A percentile compares a stretch with the other conserved stretches of the same genome.
Conservation (phyloP, 2,888 invertebrate genomes). For the Yponomeuta cagnagella region DNA sequence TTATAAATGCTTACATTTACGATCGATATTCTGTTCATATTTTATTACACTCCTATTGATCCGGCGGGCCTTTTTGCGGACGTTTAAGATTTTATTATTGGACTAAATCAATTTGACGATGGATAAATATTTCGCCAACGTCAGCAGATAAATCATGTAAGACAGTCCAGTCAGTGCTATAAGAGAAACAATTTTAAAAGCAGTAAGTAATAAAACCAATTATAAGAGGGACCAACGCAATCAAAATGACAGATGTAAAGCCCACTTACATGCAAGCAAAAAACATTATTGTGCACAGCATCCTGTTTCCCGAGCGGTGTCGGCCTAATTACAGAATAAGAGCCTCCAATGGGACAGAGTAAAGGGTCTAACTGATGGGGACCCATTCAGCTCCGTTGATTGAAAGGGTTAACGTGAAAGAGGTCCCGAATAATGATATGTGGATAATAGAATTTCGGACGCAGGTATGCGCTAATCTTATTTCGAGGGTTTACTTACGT, state of each 20-base stretch:
- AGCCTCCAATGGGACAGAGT: slow-evolving; percentile 37
- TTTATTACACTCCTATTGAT: slow-evolving; percentile 30
- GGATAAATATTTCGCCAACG: neutral
- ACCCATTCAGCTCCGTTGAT: slow-evolving; percentile 56
- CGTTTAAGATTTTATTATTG: neutral
- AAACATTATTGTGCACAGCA: slow-evolving; percentile 41
- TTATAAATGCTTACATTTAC: slow-evolving; percentile 32
- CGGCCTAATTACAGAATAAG: slow-evolving; percentile 61
- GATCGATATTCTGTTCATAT: slow-evolving; percentile 34
- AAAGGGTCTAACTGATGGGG: slow-evolving; percentile 58
- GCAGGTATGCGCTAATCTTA: slow-evolving; percentile 39
- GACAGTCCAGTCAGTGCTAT: neutral
- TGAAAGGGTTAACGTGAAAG: slow-evolving; percentile 54
- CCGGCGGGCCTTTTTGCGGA: neutral
- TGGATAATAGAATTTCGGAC: slow-evolving; percentile 45
- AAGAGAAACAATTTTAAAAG: slow-evolving; percentile 11
- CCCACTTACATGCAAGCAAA: slow-evolving; percentile 28
- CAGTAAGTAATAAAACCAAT: slow-evolving; percentile 17
- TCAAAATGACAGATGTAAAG: slow-evolving; percentile 25
- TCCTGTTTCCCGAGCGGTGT: slow-evolving; percentile 52
- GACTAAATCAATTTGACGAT: neutral
- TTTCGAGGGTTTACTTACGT: slow-evolving; percentile 19
- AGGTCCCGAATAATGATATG: slow-evolving; percentile 12
- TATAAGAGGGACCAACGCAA: slow-evolving; percentile 13
- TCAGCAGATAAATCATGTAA: neutral